phyloP scores from a whole-genome alignment of 2,888 invertebrate genomes.

The Busseola fusca region DNA sequence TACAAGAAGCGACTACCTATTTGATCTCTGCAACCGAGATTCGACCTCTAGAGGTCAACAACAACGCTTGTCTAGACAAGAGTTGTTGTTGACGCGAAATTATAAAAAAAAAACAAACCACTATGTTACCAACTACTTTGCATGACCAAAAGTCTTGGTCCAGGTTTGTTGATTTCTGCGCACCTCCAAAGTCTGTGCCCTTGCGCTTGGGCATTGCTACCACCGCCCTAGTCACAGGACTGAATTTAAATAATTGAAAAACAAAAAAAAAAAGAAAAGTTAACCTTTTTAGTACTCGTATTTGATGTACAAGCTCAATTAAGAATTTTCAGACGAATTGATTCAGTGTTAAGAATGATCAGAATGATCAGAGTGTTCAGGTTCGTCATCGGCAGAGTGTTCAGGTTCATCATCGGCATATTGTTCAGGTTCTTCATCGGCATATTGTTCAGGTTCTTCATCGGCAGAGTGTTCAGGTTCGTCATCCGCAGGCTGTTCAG shows the following conservation, averaged over 20 bases:
- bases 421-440: too few species aligned
- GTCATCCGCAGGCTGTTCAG: neutral
- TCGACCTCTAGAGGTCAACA: too few species aligned
- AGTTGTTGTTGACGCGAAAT: neutral
- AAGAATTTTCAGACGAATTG: neutral
- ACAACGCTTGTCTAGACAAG: too few species aligned
- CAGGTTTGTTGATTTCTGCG: neutral
- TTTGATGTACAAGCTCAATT: neutral
- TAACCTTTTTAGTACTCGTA: neutral
- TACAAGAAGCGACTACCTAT: neutral
- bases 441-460: too few species aligned
- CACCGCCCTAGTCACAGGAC: neutral
- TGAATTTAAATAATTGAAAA: neutral
- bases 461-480: neutral
- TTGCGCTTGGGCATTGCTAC: neutral
- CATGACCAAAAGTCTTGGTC: too few species aligned
- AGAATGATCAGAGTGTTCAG: neutral
- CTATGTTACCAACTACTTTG: neutral
- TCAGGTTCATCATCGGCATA: too few species aligned
- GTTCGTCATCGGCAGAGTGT: too few species aligned
- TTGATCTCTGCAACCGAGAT: neutral
- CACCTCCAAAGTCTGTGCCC: neutral
- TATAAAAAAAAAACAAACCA: neutral
- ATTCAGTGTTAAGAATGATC: too few species aligned
- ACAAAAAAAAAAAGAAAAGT: neutral